These are phyloP conservation scores for Erethizon dorsatum DNA, from an alignment of 2,797 vertebrate genomes.

Conservation along the genomic window DNA sequence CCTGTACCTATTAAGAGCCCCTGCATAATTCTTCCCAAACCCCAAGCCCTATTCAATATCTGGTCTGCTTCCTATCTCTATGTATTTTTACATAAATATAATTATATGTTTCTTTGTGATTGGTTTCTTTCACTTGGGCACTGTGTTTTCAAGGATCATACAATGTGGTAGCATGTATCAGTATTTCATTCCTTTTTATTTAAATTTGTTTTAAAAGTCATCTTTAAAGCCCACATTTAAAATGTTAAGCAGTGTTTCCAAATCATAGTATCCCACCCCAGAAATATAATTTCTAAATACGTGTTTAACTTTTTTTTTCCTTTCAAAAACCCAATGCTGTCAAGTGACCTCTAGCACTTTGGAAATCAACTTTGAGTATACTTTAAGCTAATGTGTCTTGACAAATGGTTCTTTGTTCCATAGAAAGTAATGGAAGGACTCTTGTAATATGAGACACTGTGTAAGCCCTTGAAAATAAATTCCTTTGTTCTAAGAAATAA, in stretches of 20 bases:
- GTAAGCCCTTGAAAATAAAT: conserved; percentile 14
- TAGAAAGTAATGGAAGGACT: background rate
- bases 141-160: background rate
- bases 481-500: conserved; percentile 51
- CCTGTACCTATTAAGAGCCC: background rate
- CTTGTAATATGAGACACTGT: background rate
- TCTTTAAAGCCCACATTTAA: background rate
- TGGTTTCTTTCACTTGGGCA: background rate
- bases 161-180: background rate
- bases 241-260: background rate
- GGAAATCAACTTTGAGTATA: background rate
- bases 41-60: background rate
- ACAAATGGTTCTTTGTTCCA: conserved; percentile 50
- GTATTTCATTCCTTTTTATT: background rate
- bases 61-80: background rate
- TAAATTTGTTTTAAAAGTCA: conserved; percentile 33
- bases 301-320: background rate
- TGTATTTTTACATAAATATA: background rate
- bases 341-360: background rate
- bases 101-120: background rate
- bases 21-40: background rate
- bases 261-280: background rate
- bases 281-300: conserved; percentile 5
- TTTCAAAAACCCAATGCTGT: background rate
- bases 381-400: background rate